These are phyloP conservation scores for Orientallactaga bullata DNA, from an alignment of 2,113 vertebrate genomes.

Conservation along the genomic window DNA sequence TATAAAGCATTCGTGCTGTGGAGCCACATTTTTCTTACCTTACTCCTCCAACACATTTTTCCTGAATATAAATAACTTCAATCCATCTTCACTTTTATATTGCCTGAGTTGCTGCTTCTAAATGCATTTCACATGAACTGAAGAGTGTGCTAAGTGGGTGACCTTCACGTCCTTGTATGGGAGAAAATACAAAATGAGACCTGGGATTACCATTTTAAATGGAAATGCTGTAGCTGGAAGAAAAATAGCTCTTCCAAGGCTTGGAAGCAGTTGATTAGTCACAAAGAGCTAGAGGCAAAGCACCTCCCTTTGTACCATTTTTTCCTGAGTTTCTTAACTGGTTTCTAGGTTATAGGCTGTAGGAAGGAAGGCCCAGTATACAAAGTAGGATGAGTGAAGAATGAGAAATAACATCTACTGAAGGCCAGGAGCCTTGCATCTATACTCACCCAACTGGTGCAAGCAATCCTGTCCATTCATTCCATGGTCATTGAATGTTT, in stretches of 20 bases:
- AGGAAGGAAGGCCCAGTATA: constrained; percentile 3
- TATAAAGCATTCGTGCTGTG: constrained; percentile 34
- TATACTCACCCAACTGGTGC: neutral
- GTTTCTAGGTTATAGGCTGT: constrained; percentile 55
- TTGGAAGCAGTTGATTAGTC: constrained; percentile 43
- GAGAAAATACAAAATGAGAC: constrained; percentile 62
- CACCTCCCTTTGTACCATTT: neutral
- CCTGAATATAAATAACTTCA: constrained; percentile 78
- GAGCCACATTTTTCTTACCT: constrained; percentile 69
- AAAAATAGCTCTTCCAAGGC: constrained; percentile 56
- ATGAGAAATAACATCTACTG: neutral
- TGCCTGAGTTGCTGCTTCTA: constrained; percentile 56
- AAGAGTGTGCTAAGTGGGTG: constrained; percentile 69
- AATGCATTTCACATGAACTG: constrained; percentile 66
- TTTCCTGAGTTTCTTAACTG: constrained; percentile 22
- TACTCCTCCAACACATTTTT: constrained; percentile 59
- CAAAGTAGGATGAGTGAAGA: neutral
- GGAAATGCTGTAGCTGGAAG: constrained; percentile 28
- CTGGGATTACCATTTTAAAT: constrained; percentile 68
- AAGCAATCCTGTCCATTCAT: neutral
- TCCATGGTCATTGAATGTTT: neutral
- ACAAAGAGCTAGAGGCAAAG: constrained; percentile 43
- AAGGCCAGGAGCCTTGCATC: neutral
- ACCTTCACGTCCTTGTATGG: constrained; percentile 63
- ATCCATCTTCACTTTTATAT: constrained; percentile 77